These are phyloP conservation scores for Gallinago solitaria DNA, from an alignment of 2,797 vertebrate genomes.

Conservation along the genomic window DNA sequence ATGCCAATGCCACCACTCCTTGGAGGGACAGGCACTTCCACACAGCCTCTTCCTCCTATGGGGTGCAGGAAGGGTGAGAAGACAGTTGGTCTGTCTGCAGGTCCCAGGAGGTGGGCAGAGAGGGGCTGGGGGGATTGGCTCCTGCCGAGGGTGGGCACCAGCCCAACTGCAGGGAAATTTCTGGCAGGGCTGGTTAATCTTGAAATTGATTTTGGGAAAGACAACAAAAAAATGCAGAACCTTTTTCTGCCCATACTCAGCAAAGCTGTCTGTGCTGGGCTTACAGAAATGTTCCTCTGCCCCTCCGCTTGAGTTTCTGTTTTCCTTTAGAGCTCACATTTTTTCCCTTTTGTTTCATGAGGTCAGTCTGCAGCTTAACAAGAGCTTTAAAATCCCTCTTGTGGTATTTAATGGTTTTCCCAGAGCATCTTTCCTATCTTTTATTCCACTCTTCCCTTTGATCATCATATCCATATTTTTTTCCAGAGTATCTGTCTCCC, in stretches of 20 bases:
- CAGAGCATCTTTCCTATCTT: not conserved
- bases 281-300: not conserved
- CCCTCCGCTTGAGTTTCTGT: not conserved
- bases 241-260: not conserved
- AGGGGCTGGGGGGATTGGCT: not conserved
- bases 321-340: slow-evolving; percentile 5
- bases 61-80: not conserved
- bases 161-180: not conserved
- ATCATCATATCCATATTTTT: not conserved
- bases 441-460: not conserved
- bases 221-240: not conserved
- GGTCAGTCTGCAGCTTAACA: not conserved
- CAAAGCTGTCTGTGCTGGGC: not conserved
- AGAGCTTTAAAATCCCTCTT: not conserved
- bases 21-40: fast-evolving
- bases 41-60: not conserved
- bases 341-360: not conserved
- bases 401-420: not conserved
- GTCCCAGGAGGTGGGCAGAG: not conserved
- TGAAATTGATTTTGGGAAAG: slow-evolving; percentile 3
- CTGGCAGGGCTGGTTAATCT: not conserved
- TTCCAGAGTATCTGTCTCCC: not conserved
- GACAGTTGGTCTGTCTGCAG: not conserved
- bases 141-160: not conserved
- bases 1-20: too few species aligned